Base-by-base conservation (phyloP, 2,888 invertebrate species). In the Ornithoptera alexandrae region DNA sequence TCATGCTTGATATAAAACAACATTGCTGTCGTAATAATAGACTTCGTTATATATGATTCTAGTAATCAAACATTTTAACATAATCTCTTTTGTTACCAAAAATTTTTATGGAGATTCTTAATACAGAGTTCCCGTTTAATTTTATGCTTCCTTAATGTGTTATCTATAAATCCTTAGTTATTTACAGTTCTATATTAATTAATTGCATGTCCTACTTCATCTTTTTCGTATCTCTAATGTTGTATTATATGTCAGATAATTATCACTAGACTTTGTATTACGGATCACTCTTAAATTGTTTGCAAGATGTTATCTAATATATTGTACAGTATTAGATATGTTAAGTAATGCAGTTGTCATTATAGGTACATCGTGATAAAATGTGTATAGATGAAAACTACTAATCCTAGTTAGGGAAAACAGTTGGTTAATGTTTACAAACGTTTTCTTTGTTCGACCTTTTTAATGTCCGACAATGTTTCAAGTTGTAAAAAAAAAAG, bases 381-480 rank as follows among this genome's bases (percentile, higher is more conserved):
- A 10, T 30, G 36, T 1, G 62, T 22, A 20, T 36, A 57, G 18
- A 62, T 42, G 57, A 53, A 57, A 71, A 57, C n/a, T 65, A 56
- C 60, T 56, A 67, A 53, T 62, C 64, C 60, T 42, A 24, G 42
- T 50, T 39, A 60, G 60, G 22, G 30, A 60, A 64, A 12, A 22
- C 22, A 57, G 58, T 61, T 63, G 57, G 50, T 36, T 17, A 46
- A 61, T 70, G 67, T 71, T 71, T 71, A 57, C 57, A 71, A 71
- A 71, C 64, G 30, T 60, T 50, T 60, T 63, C 67, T 67, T 68
- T 71, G 70, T 71, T 71, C 59, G 46, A 56, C 20, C 57, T 56
- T 61, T 57, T 71, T 68, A 42, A 57, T 62, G 61, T 57, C 59
- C 57, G 65, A 71, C 70, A 71, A 68, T 71, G 70, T 71, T 70